Percentiles rank a stretch among this genome's conserved stretches.
phyloP scores from a whole-genome alignment of 2,113 vertebrate genomes.

The Paramormyrops kingsleyae region DNA sequence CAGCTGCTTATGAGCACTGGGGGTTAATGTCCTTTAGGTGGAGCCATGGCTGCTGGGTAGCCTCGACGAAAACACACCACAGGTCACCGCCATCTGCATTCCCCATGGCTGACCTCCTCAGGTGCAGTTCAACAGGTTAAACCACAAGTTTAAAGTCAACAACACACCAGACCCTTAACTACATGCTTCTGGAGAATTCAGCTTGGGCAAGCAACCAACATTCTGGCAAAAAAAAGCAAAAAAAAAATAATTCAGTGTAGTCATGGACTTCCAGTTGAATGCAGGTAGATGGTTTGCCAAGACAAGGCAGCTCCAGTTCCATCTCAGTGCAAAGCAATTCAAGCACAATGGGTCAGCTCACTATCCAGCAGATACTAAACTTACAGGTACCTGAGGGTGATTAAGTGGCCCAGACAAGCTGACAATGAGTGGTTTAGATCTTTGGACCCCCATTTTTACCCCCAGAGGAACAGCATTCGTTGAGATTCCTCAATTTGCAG shows the following conservation, averaged over 20 bases:
- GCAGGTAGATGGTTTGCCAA: background rate
- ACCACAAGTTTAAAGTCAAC: background rate
- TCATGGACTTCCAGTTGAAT: background rate
- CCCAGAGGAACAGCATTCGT: background rate
- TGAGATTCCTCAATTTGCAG: background rate
- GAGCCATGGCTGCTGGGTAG: background rate
- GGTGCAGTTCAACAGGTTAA: background rate
- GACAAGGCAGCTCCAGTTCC: background rate
- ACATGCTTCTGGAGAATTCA: background rate
- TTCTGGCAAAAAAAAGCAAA: background rate
- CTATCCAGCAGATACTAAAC: background rate
- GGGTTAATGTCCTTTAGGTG: slow-evolving; percentile 8
- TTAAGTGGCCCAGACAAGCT: background rate
- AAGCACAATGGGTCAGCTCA: background rate
- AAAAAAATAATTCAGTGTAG: background rate
- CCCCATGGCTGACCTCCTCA: background rate
- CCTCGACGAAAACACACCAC: background rate
- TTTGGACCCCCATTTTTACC: background rate
- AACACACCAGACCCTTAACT: background rate
- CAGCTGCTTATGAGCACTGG: slow-evolving; percentile 11
- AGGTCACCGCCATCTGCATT: background rate
- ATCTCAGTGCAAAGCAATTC: background rate
- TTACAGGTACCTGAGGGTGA: background rate
- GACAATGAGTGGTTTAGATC: background rate
- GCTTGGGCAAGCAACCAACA: background rate